A percentile compares a stretch with the other conserved stretches of the same genome.
phyloP scores from a whole-genome alignment of 2,797 vertebrate genomes.

The Pseudochirops cupreus region DNA sequence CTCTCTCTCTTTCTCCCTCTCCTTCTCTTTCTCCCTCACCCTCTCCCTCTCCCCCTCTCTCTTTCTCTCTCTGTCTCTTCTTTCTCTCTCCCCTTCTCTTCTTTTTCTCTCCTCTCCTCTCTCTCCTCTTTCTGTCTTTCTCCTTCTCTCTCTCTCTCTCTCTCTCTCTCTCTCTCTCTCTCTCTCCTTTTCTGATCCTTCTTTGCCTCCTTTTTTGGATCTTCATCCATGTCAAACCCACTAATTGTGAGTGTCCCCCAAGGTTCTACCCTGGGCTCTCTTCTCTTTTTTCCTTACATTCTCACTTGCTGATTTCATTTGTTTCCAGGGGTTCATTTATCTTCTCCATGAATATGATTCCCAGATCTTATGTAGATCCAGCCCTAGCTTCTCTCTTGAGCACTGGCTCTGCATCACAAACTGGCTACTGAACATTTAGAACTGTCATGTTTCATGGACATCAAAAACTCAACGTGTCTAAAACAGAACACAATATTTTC shows the following conservation, averaged over 20 bases:
- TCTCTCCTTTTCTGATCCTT: background rate
- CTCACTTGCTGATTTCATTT: background rate
- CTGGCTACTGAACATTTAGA: background rate
- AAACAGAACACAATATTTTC: background rate
- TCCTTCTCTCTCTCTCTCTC: too few relatives aligned
- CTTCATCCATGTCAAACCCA: background rate
- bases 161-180: background rate
- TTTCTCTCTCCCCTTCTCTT: too few relatives aligned
- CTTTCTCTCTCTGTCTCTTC: too few relatives aligned
- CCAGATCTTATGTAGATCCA: background rate
- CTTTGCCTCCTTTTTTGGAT: background rate
- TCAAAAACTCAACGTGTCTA: background rate
- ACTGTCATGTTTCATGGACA: background rate
- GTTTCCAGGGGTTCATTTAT: background rate
- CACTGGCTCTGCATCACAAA: background rate
- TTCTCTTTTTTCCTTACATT: background rate
- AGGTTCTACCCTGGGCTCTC: background rate
- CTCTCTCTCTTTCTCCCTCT: background rate
- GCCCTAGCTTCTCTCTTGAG: background rate
- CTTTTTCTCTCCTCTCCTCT: background rate
- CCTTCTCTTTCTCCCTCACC: background rate
- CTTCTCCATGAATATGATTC: background rate
- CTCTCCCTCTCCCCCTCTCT: background rate
- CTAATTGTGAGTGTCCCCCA: background rate
- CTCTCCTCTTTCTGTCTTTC: too few relatives aligned